These are phyloP conservation scores for Rhamphomyia laevipes DNA, from an alignment of 2,888 invertebrate species.

Conservation along the genomic window DNA sequence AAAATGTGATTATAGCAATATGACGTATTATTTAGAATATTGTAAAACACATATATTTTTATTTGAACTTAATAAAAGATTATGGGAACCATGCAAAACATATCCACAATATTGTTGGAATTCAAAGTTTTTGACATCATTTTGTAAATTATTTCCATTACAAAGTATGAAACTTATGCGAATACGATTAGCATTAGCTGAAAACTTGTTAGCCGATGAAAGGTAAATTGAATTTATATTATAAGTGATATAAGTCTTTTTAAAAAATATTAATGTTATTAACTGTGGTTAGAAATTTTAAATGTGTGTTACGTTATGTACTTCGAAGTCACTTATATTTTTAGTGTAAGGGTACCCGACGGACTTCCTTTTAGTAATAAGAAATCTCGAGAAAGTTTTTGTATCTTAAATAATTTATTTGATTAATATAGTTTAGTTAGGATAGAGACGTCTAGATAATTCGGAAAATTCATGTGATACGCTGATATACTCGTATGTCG, in stretches of 20 bases:
- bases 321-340: too few relatives aligned
- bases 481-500: too few relatives aligned
- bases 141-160: constrained; percentile 76
- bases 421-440: too few relatives aligned
- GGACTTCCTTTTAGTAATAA: too few relatives aligned
- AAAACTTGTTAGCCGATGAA: constrained; percentile 57
- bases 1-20: constrained; percentile 60
- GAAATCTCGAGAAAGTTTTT: too few relatives aligned
- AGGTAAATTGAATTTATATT: too few relatives aligned
- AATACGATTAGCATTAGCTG: constrained; percentile 58
- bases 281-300: background rate
- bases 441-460: too few relatives aligned
- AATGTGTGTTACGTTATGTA: too few relatives aligned
- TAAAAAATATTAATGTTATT: background rate
- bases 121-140: constrained; percentile 58
- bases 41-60: constrained; percentile 66
- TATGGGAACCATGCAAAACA: constrained; percentile 68
- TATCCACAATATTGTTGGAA: constrained; percentile 57
- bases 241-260: too few relatives aligned
- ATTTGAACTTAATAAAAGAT: constrained; percentile 71
- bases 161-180: constrained; percentile 83
- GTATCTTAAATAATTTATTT: too few relatives aligned
- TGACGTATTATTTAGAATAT: constrained; percentile 66
- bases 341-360: too few relatives aligned
- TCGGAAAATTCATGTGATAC: too few relatives aligned